Conservation (phyloP, 2,797 vertebrate species). For the Nyctibius grandis region DNA sequence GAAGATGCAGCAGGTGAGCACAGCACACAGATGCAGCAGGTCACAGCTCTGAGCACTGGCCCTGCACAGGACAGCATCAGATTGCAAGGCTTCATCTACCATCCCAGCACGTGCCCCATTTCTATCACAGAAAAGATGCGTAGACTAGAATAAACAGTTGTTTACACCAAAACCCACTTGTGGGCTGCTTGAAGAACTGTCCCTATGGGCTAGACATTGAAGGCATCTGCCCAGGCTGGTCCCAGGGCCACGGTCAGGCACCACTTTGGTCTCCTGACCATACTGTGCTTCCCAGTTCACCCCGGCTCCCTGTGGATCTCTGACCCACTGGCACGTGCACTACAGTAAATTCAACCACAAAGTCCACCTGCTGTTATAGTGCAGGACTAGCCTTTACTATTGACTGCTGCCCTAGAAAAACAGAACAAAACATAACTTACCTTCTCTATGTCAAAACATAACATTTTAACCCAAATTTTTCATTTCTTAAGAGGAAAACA, state of each 20-base stretch:
- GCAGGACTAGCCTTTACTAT: not conserved
- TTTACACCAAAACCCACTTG: not conserved
- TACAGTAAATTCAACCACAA: not conserved
- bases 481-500: not conserved
- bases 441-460: not conserved
- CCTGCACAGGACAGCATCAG: accelerated
- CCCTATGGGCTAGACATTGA: not conserved
- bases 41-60: not conserved
- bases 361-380: not conserved
- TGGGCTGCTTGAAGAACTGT: not conserved
- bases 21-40: not conserved
- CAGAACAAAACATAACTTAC: not conserved
- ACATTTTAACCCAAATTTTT: not conserved
- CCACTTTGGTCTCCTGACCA: not conserved
- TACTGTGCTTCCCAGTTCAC: not conserved
- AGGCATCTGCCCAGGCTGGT: not conserved
- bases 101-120: accelerated
- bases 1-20: not conserved
- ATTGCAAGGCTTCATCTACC: not conserved
- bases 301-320: not conserved
- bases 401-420: not conserved
- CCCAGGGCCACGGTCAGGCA: not conserved
- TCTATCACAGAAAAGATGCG: not conserved
- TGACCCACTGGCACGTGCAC: accelerated
- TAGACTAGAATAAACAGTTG: not conserved